These are phyloP conservation scores for Epirrhoe tristata DNA, from an alignment of 2,888 invertebrate species.

Conservation along the genomic window DNA sequence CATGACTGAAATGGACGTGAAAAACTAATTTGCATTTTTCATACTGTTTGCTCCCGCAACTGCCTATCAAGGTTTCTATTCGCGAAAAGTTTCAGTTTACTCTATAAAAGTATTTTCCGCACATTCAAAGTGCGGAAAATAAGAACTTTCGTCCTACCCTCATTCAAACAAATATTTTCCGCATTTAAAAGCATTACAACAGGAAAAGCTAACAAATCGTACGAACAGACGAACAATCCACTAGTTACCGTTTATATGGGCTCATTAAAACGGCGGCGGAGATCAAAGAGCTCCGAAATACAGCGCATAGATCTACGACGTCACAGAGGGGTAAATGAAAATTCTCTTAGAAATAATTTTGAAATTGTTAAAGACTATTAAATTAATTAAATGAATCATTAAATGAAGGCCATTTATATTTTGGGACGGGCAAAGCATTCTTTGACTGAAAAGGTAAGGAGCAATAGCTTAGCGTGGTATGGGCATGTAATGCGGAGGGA, in stretches of 20 bases:
- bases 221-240: conserved; percentile 71
- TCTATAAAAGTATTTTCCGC: not conserved
- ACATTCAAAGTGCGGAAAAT: no score
- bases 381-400: not conserved
- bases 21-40: conserved; percentile 42
- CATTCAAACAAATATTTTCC: conserved; percentile 54
- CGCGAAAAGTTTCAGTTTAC: not conserved
- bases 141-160: conserved; percentile 42
- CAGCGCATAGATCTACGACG: conserved; percentile 65
- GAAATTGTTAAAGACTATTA: not conserved
- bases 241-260: conserved; percentile 77
- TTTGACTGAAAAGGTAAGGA: no score
- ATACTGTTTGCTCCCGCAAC: conserved; percentile 30
- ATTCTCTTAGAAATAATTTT: not conserved
- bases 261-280: conserved; percentile 85
- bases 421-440: no score
- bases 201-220: conserved; percentile 68
- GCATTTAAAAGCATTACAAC: conserved; percentile 55
- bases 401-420: not conserved
- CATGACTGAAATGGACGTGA: conserved; percentile 48
- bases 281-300: conserved; percentile 87
- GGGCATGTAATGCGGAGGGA: no score
- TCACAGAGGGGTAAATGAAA: conserved; percentile 19
- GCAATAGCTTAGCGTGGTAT: no score
- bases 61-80: conserved; percentile 1